Evolutionary conservation across 2,113 vertebrate species (phyloP).

Genomic region (Coturnix japonica): DNA sequence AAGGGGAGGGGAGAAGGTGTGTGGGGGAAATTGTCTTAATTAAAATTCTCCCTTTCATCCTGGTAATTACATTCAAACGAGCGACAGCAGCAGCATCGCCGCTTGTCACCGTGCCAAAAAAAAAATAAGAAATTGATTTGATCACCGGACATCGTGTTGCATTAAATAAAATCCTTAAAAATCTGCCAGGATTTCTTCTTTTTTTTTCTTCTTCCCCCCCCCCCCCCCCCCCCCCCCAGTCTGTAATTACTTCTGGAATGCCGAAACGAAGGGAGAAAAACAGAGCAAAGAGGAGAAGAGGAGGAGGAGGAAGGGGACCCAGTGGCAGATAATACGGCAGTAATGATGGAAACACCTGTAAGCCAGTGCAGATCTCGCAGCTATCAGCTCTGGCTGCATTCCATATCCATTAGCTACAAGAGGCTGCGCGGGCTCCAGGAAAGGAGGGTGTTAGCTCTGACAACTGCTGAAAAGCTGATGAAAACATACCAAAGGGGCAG

Average conservation of each 20-base stretch:
- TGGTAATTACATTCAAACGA: slow-evolving; percentile 80
- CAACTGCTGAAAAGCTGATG: slow-evolving; percentile 75
- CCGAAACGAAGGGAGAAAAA: slow-evolving; percentile 38
- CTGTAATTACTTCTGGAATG: slow-evolving; percentile 70
- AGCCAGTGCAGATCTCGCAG: slow-evolving; percentile 68
- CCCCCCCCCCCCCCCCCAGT: no score
- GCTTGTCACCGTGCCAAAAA: slow-evolving; percentile 74
- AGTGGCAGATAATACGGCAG: slow-evolving; percentile 47
- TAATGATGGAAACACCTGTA: slow-evolving; percentile 77
- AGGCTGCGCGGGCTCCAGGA: slow-evolving; percentile 65
- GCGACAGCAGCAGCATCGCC: slow-evolving; percentile 68
- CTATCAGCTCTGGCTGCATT: slow-evolving; percentile 75
- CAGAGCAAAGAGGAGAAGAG: neutral
- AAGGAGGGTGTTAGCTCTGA: slow-evolving; percentile 71
- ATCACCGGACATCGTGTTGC: slow-evolving; percentile 68
- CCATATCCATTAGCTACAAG: slow-evolving; percentile 76
- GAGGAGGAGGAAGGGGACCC: slow-evolving; percentile 40
- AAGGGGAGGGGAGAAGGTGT: slow-evolving; percentile 58
- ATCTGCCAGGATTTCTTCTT: slow-evolving; percentile 17
- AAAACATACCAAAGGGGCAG: slow-evolving; percentile 75
- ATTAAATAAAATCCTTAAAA: slow-evolving; percentile 65
- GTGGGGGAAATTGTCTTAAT: slow-evolving; percentile 78
- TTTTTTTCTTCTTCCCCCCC: neutral
- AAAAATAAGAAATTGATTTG: slow-evolving; percentile 67
- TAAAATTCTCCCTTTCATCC: slow-evolving; percentile 83